Base-by-base conservation (phyloP, 2,888 invertebrate genomes). In the Drosophila macrospina region DNA sequence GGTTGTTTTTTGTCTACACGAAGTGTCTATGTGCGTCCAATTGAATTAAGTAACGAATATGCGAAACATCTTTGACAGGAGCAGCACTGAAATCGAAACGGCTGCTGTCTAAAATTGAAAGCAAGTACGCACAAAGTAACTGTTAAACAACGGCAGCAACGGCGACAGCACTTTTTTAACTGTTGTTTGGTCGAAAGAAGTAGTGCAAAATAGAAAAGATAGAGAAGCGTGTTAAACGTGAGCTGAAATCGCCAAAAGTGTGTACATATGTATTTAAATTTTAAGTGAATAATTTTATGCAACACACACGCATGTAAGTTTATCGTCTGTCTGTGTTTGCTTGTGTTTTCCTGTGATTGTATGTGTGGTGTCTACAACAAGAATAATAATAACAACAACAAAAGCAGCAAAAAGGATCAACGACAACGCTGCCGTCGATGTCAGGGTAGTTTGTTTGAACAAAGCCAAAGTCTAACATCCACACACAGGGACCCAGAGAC, bases 401-500 rank as follows among this genome's bases (percentile, higher is more conserved):
- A 60, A 59, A 45, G 44, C 37, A 62, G 55, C 71, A 67, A 64
- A 42, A 69, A 86, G 89, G 88, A 88, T 85, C 83, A 70, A 69
- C 71, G 67, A 55, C 64, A 67, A 55, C 64, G 70, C 47, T 52
- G 61, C 44, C 63, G 68, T 50, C 60, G 74, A 69, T 61, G 67
- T 76, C 83, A 73, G 89, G 89, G 89, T 84, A 86, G 89, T 86
- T 89, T 89, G 86, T 88, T 86, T 88, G 80, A 73, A 73, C 74
- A 71, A 73, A 78, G 69, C 75, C 66, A 65, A 74, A 75, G 69
- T 68, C 63, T 57, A 69, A 69, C 71, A 78, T 57, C 69, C 65
- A 68, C 63, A 57, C 51, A 83, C 30, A 41, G n/a, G 41, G 42
- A 34, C 32, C 39, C 41, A 48, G 41, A 20, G 28, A 20, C 39